These are phyloP conservation scores for Periphyllus acericola DNA, from an alignment of 2,888 invertebrate species.

Conservation along the genomic window DNA sequence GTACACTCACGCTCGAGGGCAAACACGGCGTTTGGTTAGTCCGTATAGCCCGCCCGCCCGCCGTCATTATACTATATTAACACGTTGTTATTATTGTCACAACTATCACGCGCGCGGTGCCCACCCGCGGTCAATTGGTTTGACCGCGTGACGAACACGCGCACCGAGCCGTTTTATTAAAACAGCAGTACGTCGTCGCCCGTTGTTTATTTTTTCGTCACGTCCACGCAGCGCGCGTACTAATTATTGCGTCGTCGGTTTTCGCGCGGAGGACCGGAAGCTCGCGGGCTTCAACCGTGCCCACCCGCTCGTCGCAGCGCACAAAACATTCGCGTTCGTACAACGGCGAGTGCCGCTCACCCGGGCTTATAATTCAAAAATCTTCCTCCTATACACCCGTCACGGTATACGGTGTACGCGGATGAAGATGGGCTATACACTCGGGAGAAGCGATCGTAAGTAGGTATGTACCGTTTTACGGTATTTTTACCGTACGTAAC, in stretches of 20 bases:
- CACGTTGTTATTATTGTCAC: not conserved
- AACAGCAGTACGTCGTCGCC: not conserved
- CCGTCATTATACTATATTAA: not conserved
- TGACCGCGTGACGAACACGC: not conserved
- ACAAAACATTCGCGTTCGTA: not conserved
- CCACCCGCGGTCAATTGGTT: constrained; percentile 9
- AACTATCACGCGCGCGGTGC: not conserved
- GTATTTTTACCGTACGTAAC: too few species aligned
- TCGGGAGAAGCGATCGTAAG: too few species aligned
- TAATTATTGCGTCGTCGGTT: not conserved
- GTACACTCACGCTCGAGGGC: not conserved
- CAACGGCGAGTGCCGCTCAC: too few species aligned
- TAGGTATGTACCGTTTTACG: too few species aligned
- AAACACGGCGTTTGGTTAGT: not conserved
- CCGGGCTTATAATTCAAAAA: too few species aligned
- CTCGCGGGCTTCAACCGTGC: not conserved
- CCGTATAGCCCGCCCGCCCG: not conserved
- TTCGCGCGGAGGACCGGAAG: not conserved
- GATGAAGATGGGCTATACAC: too few species aligned
- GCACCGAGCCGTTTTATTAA: not conserved
- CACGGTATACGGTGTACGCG: too few species aligned
- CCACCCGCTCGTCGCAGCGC: too few species aligned
- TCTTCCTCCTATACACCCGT: too few species aligned
- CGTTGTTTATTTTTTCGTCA: not conserved
- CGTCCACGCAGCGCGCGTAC: not conserved